phyloP scores from a whole-genome alignment of 2,113 vertebrate genomes.

The Dromiciops gliroides region DNA sequence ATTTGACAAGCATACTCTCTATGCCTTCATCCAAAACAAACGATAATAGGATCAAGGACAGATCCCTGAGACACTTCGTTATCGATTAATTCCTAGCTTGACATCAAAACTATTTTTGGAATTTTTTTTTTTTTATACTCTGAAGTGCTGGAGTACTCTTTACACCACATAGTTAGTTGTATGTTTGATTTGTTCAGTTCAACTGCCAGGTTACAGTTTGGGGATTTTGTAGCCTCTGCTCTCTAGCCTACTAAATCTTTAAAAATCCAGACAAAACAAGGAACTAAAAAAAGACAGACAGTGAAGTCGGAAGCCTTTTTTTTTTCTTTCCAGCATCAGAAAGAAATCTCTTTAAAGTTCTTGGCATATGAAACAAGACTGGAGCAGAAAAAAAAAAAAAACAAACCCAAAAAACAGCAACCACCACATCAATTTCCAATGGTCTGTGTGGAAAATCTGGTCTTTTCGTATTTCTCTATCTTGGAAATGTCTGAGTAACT shows the following conservation, averaged over 20 bases:
- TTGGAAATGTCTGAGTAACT: constrained; percentile 77
- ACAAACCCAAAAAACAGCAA: constrained; percentile 27
- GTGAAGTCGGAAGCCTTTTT: constrained; percentile 62
- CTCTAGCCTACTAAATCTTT: constrained; percentile 58
- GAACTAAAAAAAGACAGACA: constrained; percentile 68
- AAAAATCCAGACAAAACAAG: constrained; percentile 71
- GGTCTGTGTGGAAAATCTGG: constrained; percentile 74
- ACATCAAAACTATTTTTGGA: background rate
- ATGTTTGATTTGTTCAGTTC: background rate
- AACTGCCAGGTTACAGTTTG: background rate
- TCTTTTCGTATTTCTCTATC: constrained; percentile 68
- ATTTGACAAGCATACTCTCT: background rate
- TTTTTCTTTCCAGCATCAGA: constrained; percentile 60
- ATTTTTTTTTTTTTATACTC: background rate
- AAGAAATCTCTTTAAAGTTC: constrained; percentile 63
- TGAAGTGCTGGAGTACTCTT: background rate
- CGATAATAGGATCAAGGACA: background rate
- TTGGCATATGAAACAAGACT: constrained; percentile 72
- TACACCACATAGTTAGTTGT: background rate
- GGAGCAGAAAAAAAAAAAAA: background rate
- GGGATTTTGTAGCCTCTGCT: constrained; percentile 45
- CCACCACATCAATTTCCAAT: constrained; percentile 68
- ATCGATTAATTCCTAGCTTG: background rate
- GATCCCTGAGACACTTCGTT: background rate
- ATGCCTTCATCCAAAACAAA: background rate